A percentile compares a stretch with the other conserved stretches of the same genome.
Evolutionary conservation across 2,888 invertebrate genomes (phyloP).

Genomic region (Pyrrhia umbra): DNA sequence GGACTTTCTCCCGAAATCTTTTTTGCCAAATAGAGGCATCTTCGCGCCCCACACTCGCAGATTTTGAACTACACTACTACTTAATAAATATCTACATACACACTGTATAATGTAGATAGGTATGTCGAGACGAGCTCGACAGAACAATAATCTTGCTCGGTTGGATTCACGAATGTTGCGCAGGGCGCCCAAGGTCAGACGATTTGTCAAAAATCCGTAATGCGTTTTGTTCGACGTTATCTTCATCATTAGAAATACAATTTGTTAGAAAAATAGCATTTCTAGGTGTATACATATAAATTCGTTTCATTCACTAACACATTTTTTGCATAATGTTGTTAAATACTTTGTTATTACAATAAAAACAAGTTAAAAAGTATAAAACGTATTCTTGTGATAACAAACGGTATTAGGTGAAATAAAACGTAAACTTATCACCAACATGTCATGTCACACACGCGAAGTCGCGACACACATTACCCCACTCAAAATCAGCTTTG

Average conservation of each 20-base stretch:
- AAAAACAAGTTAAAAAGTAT: not conserved
- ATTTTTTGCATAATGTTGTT: not conserved
- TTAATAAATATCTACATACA: conserved; percentile 77
- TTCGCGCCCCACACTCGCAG: conserved; percentile 83
- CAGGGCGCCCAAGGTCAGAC: conserved; percentile 81
- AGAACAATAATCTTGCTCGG: conserved; percentile 72
- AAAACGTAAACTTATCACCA: conserved; percentile 50
- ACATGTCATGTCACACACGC: conserved; percentile 45
- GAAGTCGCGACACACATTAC: conserved; percentile 30
- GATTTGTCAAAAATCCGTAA: conserved; percentile 77
- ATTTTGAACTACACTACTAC: conserved; percentile 74
- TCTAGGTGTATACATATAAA: not conserved
- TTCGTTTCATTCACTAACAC: not conserved
- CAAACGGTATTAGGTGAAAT: conserved; percentile 32
- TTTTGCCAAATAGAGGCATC: conserved; percentile 98
- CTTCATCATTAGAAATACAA: conserved; percentile 21
- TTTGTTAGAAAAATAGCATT: conserved; percentile 12
- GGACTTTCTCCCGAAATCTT: conserved; percentile 95
- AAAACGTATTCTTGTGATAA: not conserved
- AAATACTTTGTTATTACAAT: not conserved
- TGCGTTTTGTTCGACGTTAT: conserved; percentile 67
- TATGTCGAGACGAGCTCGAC: conserved; percentile 70
- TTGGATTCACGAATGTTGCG: conserved; percentile 73
- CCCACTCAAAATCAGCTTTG: conserved; percentile 39
- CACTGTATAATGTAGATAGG: conserved; percentile 75